Evolutionary conservation across 1,140 invertebrate species (phyloP), one percentile per base, ranked within the genome.

Genomic region (Dreissena rostriformis): DNA sequence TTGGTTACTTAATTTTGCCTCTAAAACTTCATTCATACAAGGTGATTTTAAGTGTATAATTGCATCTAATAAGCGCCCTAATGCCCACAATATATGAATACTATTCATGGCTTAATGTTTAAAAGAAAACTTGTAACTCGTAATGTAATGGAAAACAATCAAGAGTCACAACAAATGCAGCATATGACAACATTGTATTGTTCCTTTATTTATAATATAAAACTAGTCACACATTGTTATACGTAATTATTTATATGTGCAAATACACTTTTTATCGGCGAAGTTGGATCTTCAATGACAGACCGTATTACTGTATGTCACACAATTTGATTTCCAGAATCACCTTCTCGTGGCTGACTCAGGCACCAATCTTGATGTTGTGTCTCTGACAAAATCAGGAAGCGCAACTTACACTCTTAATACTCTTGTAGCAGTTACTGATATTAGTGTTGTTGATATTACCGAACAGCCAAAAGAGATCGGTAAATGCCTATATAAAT

Each of bases 381-480:
- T 51, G 5, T 76, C 22, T 76, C 57, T 65, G 7, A 57, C 29
- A 24, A 76, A 63, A n/a, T 11, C 57, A n/a, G 61, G 28, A 49
- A 12, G 28, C 8, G n/a, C 6, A 10, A 10, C 11, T 73, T 14
- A 12, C 22, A 61, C 39, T n/a, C 8, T 68, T 53, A 5, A 28
- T 6, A 49, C 17, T 22, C 0, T 1, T 5, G 17, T 68, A 24
- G 28, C 63, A 7, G 22, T n/a, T n/a, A n/a, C n/a, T n/a, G n/a
- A 67, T 28, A 24, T 79, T 12, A 29, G 68, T 11, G 65, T 79
- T 12, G 19, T 79, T 24, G 76, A 79, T 55, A 63, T 22, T 6
- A 28, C 29, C 19, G 51, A 68, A 17, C 76, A 79, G 17, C 49
- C 76, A 22, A 22, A 68, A 17, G 8, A 52, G 53, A 15, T 6